phyloP scores from a whole-genome alignment of 1,140 invertebrate genomes.

The Epicauta chinensis region DNA sequence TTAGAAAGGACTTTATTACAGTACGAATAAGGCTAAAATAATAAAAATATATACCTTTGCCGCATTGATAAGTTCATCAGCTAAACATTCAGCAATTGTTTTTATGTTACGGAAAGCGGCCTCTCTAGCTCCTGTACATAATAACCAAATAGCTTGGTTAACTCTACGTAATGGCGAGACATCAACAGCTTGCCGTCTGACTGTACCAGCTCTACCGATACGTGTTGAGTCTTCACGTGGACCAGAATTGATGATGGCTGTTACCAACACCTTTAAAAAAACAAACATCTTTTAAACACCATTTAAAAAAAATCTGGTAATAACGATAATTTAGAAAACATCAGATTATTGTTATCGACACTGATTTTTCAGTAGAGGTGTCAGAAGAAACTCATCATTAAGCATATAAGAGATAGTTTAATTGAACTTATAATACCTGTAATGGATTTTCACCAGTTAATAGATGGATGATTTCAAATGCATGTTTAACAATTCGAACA shows the following conservation, averaged over 20 bases:
- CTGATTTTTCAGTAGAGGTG: slow-evolving; percentile 35
- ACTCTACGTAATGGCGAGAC: slow-evolving; percentile 97
- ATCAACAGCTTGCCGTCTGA: slow-evolving; percentile 98
- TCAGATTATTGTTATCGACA: slow-evolving; percentile 10
- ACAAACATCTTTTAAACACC: slow-evolving; percentile 18
- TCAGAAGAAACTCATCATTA: slow-evolving; percentile 37
- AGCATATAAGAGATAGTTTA: slow-evolving; percentile 11
- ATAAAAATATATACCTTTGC: slow-evolving; percentile 74
- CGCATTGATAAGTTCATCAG: slow-evolving; percentile 99
- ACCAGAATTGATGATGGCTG: slow-evolving; percentile 98
- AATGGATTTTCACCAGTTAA: slow-evolving; percentile 89
- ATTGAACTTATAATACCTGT: slow-evolving; percentile 52
- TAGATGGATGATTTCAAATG: slow-evolving; percentile 99
- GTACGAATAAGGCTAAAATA: not conserved
- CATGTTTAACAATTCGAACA: slow-evolving; percentile 97
- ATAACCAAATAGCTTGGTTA: slow-evolving; percentile 98
- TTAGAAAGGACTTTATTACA: slow-evolving; percentile 39
- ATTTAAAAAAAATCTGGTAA: not conserved
- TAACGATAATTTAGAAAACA: slow-evolving; percentile 11
- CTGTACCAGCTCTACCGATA: slow-evolving; percentile 99
- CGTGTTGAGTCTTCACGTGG: slow-evolving; percentile 99
- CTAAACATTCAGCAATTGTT: slow-evolving; percentile 98
- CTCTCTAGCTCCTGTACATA: slow-evolving; percentile 98
- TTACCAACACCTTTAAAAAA: slow-evolving; percentile 91
- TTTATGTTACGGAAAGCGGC: slow-evolving; percentile 99